Conservation (phyloP, 2,888 invertebrate species). For the Drosophila subsilvestris region DNA sequence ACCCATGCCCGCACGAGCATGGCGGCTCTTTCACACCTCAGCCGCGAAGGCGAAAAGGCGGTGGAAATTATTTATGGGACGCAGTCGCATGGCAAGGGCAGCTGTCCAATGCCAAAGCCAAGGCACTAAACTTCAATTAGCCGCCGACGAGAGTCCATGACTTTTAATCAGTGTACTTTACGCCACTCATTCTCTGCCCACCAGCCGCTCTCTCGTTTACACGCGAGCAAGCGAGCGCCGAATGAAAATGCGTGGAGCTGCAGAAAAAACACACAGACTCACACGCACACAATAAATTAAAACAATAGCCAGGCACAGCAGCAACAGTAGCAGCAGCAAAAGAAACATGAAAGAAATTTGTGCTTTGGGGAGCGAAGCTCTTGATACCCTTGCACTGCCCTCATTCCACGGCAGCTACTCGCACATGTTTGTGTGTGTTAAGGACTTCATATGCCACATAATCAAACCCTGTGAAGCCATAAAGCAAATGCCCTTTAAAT, state of each 20-base stretch:
- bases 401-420: too few relatives aligned
- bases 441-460: too few relatives aligned
- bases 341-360: neutral
- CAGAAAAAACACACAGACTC: slow-evolving; percentile 41
- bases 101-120: slow-evolving; percentile 61
- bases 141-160: slow-evolving; percentile 66
- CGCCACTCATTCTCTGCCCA: slow-evolving; percentile 38
- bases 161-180: slow-evolving; percentile 76
- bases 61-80: slow-evolving; percentile 42
- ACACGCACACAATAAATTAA: slow-evolving; percentile 62
- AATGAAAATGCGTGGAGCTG: slow-evolving; percentile 51
- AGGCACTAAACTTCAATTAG: slow-evolving; percentile 76
- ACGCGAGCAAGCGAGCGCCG: slow-evolving; percentile 16
- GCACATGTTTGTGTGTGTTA: too few relatives aligned
- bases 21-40: slow-evolving; percentile 22
- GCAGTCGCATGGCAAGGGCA: neutral
- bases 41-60: slow-evolving; percentile 6
- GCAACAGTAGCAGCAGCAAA: slow-evolving; percentile 14
- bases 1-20: neutral
- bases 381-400: neutral
- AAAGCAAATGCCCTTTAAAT: too few relatives aligned
- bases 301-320: slow-evolving; percentile 63
- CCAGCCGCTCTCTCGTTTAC: slow-evolving; percentile 2
- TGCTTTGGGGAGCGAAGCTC: neutral
- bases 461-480: too few relatives aligned